Evolutionary conservation across 1,140 invertebrate species (phyloP), one percentile per base, ranked within the genome.

Genomic region (Sycophaga agraensis): DNA sequence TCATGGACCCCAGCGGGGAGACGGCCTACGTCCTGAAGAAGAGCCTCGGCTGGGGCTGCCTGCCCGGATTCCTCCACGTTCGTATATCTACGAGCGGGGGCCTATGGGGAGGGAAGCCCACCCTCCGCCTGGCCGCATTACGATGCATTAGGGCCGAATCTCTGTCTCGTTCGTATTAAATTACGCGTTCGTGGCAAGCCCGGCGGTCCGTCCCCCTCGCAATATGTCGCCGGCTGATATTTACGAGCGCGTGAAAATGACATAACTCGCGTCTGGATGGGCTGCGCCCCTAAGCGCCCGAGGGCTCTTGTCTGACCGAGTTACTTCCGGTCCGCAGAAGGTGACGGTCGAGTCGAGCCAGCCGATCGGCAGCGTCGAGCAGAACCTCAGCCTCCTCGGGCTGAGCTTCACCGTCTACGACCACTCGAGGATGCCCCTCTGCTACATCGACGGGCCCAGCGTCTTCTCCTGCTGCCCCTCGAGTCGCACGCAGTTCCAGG

Each of bases 331-430:
- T 45, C 9, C 34, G 2, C 31, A 77, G 75, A 72, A 62, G 56
- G 61, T 76, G 16, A 67, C 59, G 4, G 68, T 76, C 14, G 67
- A 68, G 12, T 68, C 65, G 5, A 50, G 65, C 8, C 60, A 70
- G 28, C 42, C 64, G 1, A 68, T 77, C 5, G 75, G 75, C 0
- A 72, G 67, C 12, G 65, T 77, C 7, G 71, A 75, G 34, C 66
- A 76, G 45, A 73, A 75, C 53, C 73, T 70, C 31, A 65, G 63
- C n/a, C 3, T 74, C 6, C 31, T 76, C 0, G 66, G 71, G 0
- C 61, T 67, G 0, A 70, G 62, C 16, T 76, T 76, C 19, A 76
- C 74, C 5, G 68, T 76, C 1, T 76, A 77, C 26, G 59, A 77
- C 24, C 63, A 54, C 0, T 19, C 12, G 0, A 53, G 61, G 5